Conservation (phyloP, 2,797 vertebrate species). For the Neoniphon sammara region DNA sequence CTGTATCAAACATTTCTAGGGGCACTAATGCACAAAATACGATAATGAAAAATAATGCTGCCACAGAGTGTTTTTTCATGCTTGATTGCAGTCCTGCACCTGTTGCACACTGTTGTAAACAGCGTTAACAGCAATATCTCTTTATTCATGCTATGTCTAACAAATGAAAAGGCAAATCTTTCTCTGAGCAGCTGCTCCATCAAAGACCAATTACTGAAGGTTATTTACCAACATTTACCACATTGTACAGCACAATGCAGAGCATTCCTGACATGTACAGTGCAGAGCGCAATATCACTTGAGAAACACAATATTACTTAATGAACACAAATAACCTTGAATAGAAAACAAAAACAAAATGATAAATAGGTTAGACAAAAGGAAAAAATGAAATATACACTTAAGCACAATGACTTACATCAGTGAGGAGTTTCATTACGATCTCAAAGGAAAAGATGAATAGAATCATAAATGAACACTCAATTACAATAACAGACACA, state of each 20-base stretch:
- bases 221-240: conserved; percentile 56
- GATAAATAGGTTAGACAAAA: conserved; percentile 43
- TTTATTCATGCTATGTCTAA: conserved; percentile 41
- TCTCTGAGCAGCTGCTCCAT: conserved; percentile 51
- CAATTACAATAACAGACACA: conserved; percentile 55
- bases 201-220: conserved; percentile 43
- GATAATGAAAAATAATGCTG: conserved; percentile 42
- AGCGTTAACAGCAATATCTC: conserved; percentile 44
- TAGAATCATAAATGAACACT: conserved; percentile 61
- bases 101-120: conserved; percentile 54
- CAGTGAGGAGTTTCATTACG: conserved; percentile 41
- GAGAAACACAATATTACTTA: conserved; percentile 36
- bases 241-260: conserved; percentile 43
- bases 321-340: conserved; percentile 52
- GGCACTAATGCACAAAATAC: conserved; percentile 62
- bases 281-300: conserved; percentile 37
- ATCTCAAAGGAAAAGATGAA: conserved; percentile 56
- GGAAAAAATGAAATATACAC: conserved; percentile 50
- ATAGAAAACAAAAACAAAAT: conserved; percentile 54
- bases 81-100: conserved; percentile 51
- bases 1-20: conserved; percentile 30
- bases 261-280: conserved; percentile 43
- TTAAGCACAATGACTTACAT: conserved; percentile 54
- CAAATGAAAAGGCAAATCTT: conserved; percentile 33
- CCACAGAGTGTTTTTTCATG: conserved; percentile 46